Conservation (phyloP, 2,888 invertebrate species). For the Leucophenga maculata region DNA sequence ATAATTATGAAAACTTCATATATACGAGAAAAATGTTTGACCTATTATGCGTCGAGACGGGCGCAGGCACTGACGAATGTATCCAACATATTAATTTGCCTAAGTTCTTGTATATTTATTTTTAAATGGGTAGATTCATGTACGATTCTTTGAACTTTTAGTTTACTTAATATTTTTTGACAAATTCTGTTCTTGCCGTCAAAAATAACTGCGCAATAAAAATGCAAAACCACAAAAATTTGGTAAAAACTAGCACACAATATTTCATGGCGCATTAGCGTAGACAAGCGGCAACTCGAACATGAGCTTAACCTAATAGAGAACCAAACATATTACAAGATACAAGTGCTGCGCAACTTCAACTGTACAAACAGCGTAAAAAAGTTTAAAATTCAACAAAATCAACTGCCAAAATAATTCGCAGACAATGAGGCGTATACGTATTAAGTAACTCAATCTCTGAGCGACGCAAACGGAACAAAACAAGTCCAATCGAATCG, state of each 20-base stretch:
- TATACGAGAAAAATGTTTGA: too few relatives aligned
- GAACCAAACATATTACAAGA: neutral
- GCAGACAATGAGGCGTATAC: constrained; percentile 25
- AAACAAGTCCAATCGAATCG: neutral
- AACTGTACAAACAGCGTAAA: neutral
- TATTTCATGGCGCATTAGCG: constrained; percentile 6
- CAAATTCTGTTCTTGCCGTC: too few relatives aligned
- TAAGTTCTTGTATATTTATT: too few relatives aligned
- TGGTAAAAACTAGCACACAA: constrained; percentile 9
- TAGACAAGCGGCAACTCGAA: constrained; percentile 5
- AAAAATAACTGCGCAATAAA: neutral
- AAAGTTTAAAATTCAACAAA: neutral
- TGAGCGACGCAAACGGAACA: neutral
- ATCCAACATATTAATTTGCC: too few relatives aligned
- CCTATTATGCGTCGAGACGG: too few relatives aligned
- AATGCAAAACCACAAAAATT: neutral
- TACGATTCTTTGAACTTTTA: too few relatives aligned
- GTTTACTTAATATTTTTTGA: too few relatives aligned
- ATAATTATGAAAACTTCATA: too few relatives aligned
- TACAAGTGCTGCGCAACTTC: neutral
- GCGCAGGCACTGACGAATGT: too few relatives aligned
- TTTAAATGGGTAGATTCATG: too few relatives aligned
- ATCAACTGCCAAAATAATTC: neutral
- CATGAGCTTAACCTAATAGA: constrained; percentile 10
- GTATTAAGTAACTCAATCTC: constrained; percentile 17